A percentile compares a stretch with the other conserved stretches of the same genome.
These are phyloP conservation scores for Montipora capitata DNA, from an alignment of 92 coral and sea anemone genomes.

Conservation along the genomic window DNA sequence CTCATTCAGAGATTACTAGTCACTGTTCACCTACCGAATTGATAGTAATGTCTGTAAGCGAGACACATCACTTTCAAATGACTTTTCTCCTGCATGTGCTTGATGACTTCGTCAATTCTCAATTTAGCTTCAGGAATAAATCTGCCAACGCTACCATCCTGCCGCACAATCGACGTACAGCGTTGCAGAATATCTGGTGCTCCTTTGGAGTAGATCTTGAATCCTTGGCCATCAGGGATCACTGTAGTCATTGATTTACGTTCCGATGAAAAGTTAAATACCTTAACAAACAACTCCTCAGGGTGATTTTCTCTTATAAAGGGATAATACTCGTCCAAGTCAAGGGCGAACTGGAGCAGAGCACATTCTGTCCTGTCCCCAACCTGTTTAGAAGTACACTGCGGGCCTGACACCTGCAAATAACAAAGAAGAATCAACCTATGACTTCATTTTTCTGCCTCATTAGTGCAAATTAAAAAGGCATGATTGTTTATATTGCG, in stretches of 20 bases:
- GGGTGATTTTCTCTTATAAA: constrained; percentile 80
- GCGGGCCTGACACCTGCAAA: constrained; percentile 69
- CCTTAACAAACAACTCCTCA: constrained; percentile 73
- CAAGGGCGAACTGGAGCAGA: constrained; percentile 81
- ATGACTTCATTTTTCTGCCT: neutral
- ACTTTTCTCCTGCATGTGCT: constrained; percentile 77
- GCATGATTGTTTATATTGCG: neutral
- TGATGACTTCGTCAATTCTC: constrained; percentile 52
- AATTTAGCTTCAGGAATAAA: constrained; percentile 69
- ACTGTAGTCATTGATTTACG: constrained; percentile 89
- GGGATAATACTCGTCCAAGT: constrained; percentile 81
- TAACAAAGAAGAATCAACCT: neutral
- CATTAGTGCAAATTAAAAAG: neutral
- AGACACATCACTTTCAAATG: constrained; percentile 94
- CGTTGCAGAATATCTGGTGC: constrained; percentile 81
- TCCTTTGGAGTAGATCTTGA: constrained; percentile 85
- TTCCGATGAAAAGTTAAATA: constrained; percentile 82
- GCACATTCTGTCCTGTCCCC: constrained; percentile 96
- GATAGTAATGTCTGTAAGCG: constrained; percentile 62
- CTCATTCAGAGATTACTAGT: too few relatives aligned
- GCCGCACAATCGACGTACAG: constrained; percentile 75
- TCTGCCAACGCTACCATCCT: constrained; percentile 74
- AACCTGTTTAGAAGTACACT: constrained; percentile 48
- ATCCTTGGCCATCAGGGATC: constrained; percentile 44
- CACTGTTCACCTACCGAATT: constrained; percentile 15